Evolutionary conservation across 1,140 invertebrate genomes (phyloP).

Genomic region (Eumaeus atala): DNA sequence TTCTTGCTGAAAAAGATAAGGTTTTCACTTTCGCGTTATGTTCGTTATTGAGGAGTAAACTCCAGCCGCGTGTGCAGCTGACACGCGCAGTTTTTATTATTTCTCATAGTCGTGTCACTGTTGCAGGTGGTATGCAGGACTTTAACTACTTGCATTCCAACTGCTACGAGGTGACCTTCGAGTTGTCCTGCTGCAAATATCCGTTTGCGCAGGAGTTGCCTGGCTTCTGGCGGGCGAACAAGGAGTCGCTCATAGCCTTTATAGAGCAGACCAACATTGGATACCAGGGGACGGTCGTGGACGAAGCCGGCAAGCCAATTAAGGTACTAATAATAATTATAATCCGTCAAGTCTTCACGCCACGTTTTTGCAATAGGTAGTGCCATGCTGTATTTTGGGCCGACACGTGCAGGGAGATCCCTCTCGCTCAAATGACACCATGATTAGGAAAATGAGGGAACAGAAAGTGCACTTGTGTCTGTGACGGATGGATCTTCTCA

Average conservation of each 20-base stretch:
- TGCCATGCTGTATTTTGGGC: no score
- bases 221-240: constrained; percentile 90
- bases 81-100: no score
- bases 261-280: constrained; percentile 92
- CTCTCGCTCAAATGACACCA: no score
- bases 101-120: no score
- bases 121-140: constrained; percentile 95
- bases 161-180: constrained; percentile 97
- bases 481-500: no score
- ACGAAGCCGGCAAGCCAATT: constrained; percentile 52
- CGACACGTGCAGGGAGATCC: no score
- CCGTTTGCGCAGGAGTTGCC: constrained; percentile 82
- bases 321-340: constrained; percentile 41
- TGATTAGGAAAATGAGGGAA: background rate
- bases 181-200: constrained; percentile 97
- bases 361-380: no score
- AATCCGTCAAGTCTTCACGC: background rate
- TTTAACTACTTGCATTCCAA: constrained; percentile 97
- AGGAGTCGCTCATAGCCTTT: constrained; percentile 88
- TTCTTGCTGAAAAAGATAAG: no score
- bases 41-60: no score
- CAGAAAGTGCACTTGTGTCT: no score
- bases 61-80: no score
- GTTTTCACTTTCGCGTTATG: no score
- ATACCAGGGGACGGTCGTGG: constrained; percentile 80